These are phyloP conservation scores for Himalopsyche anomala DNA, from an alignment of 2,888 invertebrate species.

Conservation along the genomic window DNA sequence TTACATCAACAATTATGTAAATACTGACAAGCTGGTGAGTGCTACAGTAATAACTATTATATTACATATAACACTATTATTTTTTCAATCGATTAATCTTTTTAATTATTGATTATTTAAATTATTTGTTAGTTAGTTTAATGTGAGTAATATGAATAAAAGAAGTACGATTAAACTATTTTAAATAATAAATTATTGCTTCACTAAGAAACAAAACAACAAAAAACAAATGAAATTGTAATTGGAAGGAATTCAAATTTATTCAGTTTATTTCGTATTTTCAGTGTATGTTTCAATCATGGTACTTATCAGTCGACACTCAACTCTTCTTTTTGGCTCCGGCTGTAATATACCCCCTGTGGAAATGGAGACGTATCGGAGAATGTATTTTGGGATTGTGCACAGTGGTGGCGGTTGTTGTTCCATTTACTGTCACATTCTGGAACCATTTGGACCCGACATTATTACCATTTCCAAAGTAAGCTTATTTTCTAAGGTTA, in stretches of 20 bases:
- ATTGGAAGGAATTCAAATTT: not conserved
- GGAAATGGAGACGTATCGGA: conserved; percentile 80
- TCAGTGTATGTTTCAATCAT: conserved; percentile 86
- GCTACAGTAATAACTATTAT: conserved; percentile 45
- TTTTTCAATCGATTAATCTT: not conserved
- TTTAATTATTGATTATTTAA: not conserved
- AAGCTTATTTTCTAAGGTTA: conserved; percentile 69
- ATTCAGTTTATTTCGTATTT: conserved; percentile 66
- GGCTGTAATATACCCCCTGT: conserved; percentile 81
- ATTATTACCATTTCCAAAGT: conserved; percentile 82
- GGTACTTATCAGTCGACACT: conserved; percentile 82
- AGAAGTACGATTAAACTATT: too few relatives aligned
- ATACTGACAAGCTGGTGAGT: conserved; percentile 79
- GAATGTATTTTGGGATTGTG: conserved; percentile 74
- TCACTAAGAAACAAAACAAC: not conserved
- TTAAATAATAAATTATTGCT: too few relatives aligned
- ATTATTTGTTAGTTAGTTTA: too few relatives aligned
- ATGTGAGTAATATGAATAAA: too few relatives aligned
- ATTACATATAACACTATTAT: not conserved
- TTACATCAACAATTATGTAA: conserved; percentile 85
- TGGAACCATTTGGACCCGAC: conserved; percentile 81
- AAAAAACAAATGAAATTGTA: not conserved
- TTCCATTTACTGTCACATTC: conserved; percentile 80
- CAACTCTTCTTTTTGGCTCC: conserved; percentile 83
- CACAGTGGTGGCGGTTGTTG: conserved; percentile 74